Evolutionary conservation across 2,113 vertebrate genomes (phyloP).

Genomic region (Microtus montanus): DNA sequence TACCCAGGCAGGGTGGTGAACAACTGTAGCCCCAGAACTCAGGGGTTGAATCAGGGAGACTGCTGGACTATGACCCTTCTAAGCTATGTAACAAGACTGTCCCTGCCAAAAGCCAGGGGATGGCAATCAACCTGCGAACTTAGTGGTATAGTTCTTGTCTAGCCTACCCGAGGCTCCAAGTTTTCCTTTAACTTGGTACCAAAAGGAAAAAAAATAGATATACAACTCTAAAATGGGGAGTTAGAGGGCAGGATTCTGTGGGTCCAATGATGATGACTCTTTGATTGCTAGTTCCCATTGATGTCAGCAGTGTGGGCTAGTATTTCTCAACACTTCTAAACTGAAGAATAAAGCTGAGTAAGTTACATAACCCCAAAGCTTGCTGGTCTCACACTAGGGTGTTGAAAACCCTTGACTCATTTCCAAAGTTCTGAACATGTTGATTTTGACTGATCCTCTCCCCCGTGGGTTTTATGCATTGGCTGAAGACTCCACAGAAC

Average conservation of each 20-base stretch:
- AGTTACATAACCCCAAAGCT: not conserved
- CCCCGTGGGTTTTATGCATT: not conserved
- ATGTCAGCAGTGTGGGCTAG: not conserved
- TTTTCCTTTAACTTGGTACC: not conserved
- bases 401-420: not conserved
- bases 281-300: not conserved
- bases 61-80: not conserved
- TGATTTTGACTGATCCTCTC: not conserved
- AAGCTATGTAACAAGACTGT: not conserved
- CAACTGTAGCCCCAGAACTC: not conserved
- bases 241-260: not conserved
- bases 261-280: not conserved
- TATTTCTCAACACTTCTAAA: not conserved
- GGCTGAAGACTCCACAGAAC: not conserved
- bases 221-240: not conserved
- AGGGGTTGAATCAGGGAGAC: not conserved
- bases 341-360: not conserved
- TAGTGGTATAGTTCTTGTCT: not conserved
- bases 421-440: not conserved
- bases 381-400: not conserved
- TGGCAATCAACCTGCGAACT: not conserved
- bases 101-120: not conserved
- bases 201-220: not conserved
- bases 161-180: too few species aligned
- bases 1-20: too few species aligned